phyloP scores from a whole-genome alignment of 30 jellyfish, hydroid and myxozoan species.

The Clytia hemisphaerica region DNA sequence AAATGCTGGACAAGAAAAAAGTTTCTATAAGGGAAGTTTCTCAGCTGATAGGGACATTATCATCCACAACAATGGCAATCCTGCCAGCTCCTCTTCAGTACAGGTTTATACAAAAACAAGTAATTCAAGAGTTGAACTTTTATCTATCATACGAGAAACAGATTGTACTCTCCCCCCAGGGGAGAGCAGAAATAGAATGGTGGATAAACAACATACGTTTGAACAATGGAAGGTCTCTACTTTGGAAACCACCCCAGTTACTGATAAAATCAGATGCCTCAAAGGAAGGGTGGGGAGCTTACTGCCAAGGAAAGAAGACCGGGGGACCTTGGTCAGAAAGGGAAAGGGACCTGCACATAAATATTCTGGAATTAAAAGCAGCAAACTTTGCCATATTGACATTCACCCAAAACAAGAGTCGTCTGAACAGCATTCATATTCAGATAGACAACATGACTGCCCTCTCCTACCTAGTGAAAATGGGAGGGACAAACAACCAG shows the following conservation, averaged over 20 bases:
- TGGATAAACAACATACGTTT: conserved; percentile 11
- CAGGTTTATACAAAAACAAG: conserved; percentile 20
- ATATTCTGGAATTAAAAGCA: conserved; percentile 22
- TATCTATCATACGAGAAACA: background rate
- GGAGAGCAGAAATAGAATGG: conserved; percentile 10
- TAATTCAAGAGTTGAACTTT: background rate
- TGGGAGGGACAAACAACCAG: conserved; percentile 28
- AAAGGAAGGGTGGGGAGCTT: conserved; percentile 43
- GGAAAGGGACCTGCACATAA: conserved; percentile 16
- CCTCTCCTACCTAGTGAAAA: conserved; percentile 1
- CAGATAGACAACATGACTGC: conserved; percentile 34
- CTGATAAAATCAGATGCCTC: conserved; percentile 28
- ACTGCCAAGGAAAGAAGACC: conserved; percentile 2
- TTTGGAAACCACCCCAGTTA: background rate
- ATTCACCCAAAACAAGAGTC: background rate
- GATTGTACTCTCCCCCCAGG: background rate
- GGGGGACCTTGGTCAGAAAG: conserved; percentile 21
- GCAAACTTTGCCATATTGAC: conserved; percentile 10
- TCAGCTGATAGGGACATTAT: conserved; percentile 18
- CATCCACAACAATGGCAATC: conserved; percentile 35
- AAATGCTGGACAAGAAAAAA: background rate
- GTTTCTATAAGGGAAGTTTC: conserved; percentile 13
- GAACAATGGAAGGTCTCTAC: conserved; percentile 28
- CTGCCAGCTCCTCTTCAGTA: conserved; percentile 12
- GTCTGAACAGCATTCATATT: conserved; percentile 18